A percentile compares a stretch with the other conserved stretches of the same genome.
phyloP scores from a whole-genome alignment of 2,797 vertebrate genomes.

The Brachymystax lenok region DNA sequence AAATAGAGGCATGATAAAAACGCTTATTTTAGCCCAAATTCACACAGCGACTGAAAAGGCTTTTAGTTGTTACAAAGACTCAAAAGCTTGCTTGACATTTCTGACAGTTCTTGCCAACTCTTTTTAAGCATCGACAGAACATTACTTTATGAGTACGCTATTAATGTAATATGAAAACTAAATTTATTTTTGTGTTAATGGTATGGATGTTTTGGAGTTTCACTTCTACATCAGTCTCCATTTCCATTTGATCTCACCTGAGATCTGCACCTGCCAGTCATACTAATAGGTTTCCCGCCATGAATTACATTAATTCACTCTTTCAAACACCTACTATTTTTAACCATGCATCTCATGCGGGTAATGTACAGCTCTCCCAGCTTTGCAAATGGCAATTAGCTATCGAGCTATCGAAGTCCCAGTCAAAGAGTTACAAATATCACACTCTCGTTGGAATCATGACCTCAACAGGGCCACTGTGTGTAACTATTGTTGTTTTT shows the following conservation, averaged over 20 bases:
- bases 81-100: constrained; percentile 10
- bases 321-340: neutral
- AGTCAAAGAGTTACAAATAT: neutral
- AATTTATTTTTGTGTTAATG: neutral
- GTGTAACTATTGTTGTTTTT: constrained; percentile 8
- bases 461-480: neutral
- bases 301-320: neutral
- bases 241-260: neutral
- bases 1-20: neutral
- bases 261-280: neutral
- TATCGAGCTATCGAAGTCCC: too few species aligned
- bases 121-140: constrained; percentile 6
- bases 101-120: constrained; percentile 8
- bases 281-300: neutral
- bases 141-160: neutral
- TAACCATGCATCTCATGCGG: too few species aligned
- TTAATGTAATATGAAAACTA: neutral
- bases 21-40: constrained; percentile 9
- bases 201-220: neutral
- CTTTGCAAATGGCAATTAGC: too few species aligned
- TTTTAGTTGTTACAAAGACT: constrained; percentile 17
- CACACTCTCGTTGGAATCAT: neutral
- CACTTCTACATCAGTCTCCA: neutral
- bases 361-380: too few species aligned
- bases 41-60: constrained; percentile 6